Base-by-base conservation (phyloP, 1,140 invertebrate species). In the Bombus huntii region DNA sequence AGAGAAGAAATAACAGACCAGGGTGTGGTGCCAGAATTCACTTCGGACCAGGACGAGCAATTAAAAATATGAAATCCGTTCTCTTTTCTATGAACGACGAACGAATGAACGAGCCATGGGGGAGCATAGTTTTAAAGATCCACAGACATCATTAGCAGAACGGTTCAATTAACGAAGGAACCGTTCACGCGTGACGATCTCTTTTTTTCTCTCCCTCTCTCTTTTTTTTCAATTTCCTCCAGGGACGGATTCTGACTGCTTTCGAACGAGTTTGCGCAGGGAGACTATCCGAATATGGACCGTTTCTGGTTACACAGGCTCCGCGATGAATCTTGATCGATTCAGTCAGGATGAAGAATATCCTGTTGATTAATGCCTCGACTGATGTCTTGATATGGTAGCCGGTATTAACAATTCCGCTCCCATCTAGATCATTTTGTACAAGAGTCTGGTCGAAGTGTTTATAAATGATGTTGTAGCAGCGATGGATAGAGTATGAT, bases 11-110 rank as follows among this genome's bases (percentile, higher is more conserved):
- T 34, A 68, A 68, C 65, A 8, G 65, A 68, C 15, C 13, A 18
- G 15, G 66, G 70, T n/a, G 25, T n/a, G 81, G 31, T 10, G 15
- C 18, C 65, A 34, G 5, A 22, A 22, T n/a, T 66, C 57, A 71
- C 59, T 62, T 18, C 28, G 47, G 47, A 53, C 47, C 47, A 34
- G 47, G 39, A 84, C 68, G 81, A 83, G 84, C 88, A 89, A 89
- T 89, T 88, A 89, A 62, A 88, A 89, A 65, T 62, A 77, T 71
- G 76, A 78, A 47, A 42, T 65, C 13, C 72, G 57, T 83, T 74
- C 71, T 77, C 71, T 57, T 37, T 47, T 25, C 42, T 8, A 39
- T 13, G 22, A 28, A 47, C 31, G 28, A 53, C 47, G 47, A 53
- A 53, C 47, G 47, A 53, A 53, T 22, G 39, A 59, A 44, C 34